phyloP scores from a whole-genome alignment of 2,888 invertebrate species.

The Athripsodes cinereus region DNA sequence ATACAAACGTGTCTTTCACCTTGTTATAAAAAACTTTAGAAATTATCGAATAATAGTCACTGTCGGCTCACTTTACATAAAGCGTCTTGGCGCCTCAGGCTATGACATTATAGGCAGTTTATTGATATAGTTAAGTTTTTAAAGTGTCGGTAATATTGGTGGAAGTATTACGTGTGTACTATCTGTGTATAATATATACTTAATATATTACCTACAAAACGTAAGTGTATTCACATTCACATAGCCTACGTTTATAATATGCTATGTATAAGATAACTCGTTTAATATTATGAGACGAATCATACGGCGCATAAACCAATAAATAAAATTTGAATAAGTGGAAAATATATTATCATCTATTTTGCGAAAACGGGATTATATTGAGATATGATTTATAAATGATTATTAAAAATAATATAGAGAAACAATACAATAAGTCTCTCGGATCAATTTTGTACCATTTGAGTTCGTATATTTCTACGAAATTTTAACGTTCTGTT shows the following conservation, averaged over 20 bases:
- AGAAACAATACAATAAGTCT: too few relatives aligned
- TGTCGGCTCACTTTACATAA: background rate
- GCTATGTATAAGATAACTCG: background rate
- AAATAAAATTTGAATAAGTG: too few relatives aligned
- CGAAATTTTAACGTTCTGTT: too few relatives aligned
- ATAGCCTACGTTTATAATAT: too few relatives aligned
- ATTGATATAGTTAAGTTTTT: slow-evolving; percentile 2
- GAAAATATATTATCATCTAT: too few relatives aligned
- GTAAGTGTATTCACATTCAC: too few relatives aligned
- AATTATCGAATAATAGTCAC: background rate
- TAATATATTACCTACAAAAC: too few relatives aligned
- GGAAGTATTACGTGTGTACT: background rate
- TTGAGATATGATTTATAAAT: too few relatives aligned
- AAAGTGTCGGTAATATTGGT: background rate
- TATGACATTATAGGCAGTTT: background rate
- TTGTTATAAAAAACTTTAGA: background rate
- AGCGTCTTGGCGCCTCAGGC: background rate
- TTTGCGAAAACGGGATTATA: too few relatives aligned
- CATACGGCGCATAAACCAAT: background rate
- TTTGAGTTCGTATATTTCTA: too few relatives aligned
- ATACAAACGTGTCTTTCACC: background rate
- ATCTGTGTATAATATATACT: background rate
- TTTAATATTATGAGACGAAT: background rate
- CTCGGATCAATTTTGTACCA: too few relatives aligned
- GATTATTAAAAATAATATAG: too few relatives aligned